Conservation (phyloP, 64 coral and sea anemone genomes). For the Pocillopora damicornis region DNA sequence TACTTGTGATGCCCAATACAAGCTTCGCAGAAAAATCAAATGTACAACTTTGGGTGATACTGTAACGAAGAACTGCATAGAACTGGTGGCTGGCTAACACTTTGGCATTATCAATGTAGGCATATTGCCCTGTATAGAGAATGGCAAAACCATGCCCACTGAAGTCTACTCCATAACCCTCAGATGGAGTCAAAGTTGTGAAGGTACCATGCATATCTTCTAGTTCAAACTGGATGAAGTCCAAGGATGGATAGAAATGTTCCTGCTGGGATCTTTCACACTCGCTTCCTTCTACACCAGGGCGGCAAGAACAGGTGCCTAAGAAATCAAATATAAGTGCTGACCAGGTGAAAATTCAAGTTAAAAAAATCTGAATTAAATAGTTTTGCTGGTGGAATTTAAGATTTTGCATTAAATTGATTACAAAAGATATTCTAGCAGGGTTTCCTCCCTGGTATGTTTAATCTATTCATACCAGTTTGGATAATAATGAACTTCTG, state of each 20-base stretch:
- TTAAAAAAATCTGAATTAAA: too few species aligned
- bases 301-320: constrained; percentile 70
- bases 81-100: constrained; percentile 39
- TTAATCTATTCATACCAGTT: background rate
- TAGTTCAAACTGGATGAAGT: constrained; percentile 72
- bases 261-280: constrained; percentile 42
- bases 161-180: constrained; percentile 16
- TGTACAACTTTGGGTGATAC: background rate
- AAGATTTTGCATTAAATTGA: too few species aligned
- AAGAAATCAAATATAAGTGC: background rate
- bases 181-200: constrained; percentile 16
- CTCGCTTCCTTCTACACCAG: constrained; percentile 39
- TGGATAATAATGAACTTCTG: background rate
- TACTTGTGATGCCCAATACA: background rate
- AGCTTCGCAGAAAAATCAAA: background rate
- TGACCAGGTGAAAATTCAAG: background rate
- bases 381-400: too few species aligned
- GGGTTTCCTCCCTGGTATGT: too few species aligned
- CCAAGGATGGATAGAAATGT: constrained; percentile 71
- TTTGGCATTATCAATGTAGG: constrained; percentile 25
- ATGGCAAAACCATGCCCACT: constrained; percentile 59
- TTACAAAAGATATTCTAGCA: too few species aligned
- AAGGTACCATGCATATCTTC: constrained; percentile 49
- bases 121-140: constrained; percentile 2
- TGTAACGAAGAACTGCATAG: constrained; percentile 60